phyloP scores from a whole-genome alignment of 2,888 invertebrate genomes.

The Sericinus montela region DNA sequence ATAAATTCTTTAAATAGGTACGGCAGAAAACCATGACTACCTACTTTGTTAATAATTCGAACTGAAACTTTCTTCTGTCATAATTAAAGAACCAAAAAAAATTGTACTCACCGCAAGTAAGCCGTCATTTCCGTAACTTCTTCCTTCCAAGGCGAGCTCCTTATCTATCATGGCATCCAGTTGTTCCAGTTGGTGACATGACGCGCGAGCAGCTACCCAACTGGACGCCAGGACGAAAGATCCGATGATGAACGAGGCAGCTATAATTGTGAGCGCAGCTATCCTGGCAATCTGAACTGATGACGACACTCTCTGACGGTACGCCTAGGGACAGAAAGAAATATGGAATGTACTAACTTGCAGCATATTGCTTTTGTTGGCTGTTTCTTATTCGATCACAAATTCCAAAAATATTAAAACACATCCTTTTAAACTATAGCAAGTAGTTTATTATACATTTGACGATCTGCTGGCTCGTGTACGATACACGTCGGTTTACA shows the following conservation, averaged over 20 bases:
- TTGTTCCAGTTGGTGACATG: slow-evolving; percentile 88
- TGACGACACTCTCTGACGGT: slow-evolving; percentile 84
- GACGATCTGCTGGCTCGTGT: too few species aligned
- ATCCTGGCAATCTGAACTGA: slow-evolving; percentile 93
- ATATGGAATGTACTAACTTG: too few species aligned
- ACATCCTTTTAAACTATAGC: too few species aligned
- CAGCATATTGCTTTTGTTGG: too few species aligned
- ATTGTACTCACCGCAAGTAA: slow-evolving; percentile 82
- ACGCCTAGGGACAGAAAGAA: slow-evolving; percentile 81
- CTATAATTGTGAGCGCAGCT: slow-evolving; percentile 89
- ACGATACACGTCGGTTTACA: too few species aligned
- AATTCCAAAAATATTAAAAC: too few species aligned
- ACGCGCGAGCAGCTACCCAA: slow-evolving; percentile 89
- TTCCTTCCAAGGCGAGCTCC: slow-evolving; percentile 83
- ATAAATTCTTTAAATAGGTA: too few species aligned
- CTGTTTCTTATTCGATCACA: too few species aligned
- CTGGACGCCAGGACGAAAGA: slow-evolving; percentile 90
- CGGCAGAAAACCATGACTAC: too few species aligned
- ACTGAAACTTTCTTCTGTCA: too few species aligned
- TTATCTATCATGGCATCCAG: slow-evolving; percentile 83
- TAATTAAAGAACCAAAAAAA: neutral
- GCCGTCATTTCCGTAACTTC: slow-evolving; percentile 80
- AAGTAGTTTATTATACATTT: too few species aligned
- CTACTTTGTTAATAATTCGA: too few species aligned
- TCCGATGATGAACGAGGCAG: slow-evolving; percentile 89